Percentiles rank a stretch among this genome's conserved stretches.
Conservation (phyloP, 2,797 vertebrate genomes). For the Melanotaenia pygmaea region DNA sequence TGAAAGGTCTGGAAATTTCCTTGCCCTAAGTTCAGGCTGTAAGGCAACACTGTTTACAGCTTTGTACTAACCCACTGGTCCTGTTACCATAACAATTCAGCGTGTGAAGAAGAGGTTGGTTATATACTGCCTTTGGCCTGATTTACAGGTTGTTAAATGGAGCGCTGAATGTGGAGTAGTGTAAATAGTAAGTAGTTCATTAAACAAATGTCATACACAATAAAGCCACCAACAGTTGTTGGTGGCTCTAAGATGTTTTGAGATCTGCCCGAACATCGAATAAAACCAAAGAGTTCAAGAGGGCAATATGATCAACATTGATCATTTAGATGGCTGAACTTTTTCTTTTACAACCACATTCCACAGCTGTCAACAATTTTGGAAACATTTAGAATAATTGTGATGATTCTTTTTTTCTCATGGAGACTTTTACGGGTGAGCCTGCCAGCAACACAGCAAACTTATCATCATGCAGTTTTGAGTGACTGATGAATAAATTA, state of each 20-base stretch:
- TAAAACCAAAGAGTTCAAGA: conserved; percentile 19
- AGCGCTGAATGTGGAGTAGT: conserved; percentile 35
- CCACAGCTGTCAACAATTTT: conserved; percentile 70
- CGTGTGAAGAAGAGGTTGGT: not conserved
- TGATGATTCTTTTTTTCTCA: conserved; percentile 32
- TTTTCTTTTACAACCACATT: conserved; percentile 52
- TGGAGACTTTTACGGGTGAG: conserved; percentile 29
- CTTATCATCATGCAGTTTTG: conserved; percentile 47
- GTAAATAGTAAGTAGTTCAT: conserved; percentile 38
- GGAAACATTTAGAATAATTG: conserved; percentile 58
- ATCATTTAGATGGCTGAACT: conserved; percentile 55
- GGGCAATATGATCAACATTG: conserved; percentile 23
- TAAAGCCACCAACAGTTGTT: conserved; percentile 32
- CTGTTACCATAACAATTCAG: not conserved
- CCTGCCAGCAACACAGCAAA: conserved; percentile 36
- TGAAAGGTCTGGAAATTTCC: not conserved
- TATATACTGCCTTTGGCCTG: conserved; percentile 25
- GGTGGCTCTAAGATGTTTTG: conserved; percentile 15
- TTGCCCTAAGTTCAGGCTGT: conserved; percentile 11
- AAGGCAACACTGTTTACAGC: conserved; percentile 6
- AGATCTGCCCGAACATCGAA: conserved; percentile 9
- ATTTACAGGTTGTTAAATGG: conserved; percentile 41
- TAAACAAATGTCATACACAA: conserved; percentile 45
- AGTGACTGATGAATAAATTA: conserved; percentile 50
- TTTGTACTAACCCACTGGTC: conserved; percentile 19